These are phyloP conservation scores for Leptopilina drosophilae DNA, from an alignment of 2,888 invertebrate species.

Conservation along the genomic window DNA sequence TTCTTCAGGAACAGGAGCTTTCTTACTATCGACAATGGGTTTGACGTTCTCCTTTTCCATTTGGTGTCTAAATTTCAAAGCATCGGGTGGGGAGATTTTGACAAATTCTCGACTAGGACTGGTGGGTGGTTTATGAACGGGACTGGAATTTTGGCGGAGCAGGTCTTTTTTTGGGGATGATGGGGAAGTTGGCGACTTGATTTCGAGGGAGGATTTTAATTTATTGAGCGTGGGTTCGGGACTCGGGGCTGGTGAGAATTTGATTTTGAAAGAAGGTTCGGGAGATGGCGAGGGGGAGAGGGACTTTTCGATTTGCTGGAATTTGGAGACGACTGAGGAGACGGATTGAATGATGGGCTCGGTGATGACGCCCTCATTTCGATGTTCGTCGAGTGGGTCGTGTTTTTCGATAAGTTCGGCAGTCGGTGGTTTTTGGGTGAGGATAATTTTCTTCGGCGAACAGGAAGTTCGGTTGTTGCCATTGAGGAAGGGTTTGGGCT, in stretches of 20 bases:
- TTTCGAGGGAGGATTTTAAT: conserved; percentile 62
- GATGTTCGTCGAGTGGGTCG: conserved; percentile 60
- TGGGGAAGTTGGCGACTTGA: conserved; percentile 69
- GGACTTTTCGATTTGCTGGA: conserved; percentile 72
- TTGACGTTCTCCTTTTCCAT: conserved; percentile 57
- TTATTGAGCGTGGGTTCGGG: conserved; percentile 67
- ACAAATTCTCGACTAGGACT: conserved; percentile 59
- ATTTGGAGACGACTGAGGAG: conserved; percentile 75
- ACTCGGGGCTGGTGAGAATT: conserved; percentile 71
- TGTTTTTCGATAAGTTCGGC: too few species aligned
- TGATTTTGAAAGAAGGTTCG: conserved; percentile 70
- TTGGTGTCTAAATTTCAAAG: conserved; percentile 51
- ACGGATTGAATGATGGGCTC: conserved; percentile 73
- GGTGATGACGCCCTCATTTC: conserved; percentile 70
- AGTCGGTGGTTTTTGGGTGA: conserved; percentile 63
- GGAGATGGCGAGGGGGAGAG: conserved; percentile 70
- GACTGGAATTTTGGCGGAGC: conserved; percentile 57
- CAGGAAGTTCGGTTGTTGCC: conserved; percentile 71
- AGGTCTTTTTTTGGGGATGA: conserved; percentile 65
- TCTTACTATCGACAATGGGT: conserved; percentile 48
- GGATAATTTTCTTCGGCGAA: conserved; percentile 71
- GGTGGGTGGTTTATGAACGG: conserved; percentile 56
- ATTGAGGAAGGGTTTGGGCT: conserved; percentile 77
- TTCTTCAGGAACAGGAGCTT: conserved; percentile 37
- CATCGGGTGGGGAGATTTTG: conserved; percentile 60